Evolutionary conservation across 1,140 invertebrate genomes (phyloP).

Genomic region (Bicyclus anynana): DNA sequence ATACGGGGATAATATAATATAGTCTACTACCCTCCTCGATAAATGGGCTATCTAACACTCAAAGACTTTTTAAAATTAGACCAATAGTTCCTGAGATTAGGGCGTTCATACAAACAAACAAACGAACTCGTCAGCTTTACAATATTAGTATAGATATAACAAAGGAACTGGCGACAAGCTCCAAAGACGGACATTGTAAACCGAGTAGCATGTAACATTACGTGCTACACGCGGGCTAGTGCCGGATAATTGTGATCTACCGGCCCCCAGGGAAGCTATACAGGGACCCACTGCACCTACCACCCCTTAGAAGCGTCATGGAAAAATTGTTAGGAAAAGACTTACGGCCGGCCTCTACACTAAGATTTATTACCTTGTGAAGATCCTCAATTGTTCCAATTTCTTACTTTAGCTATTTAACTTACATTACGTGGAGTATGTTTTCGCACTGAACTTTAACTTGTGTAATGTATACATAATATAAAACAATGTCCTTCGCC

Average conservation of each 20-base stretch:
- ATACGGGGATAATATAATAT: too few relatives aligned
- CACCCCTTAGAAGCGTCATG: conserved; percentile 32
- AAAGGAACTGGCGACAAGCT: conserved; percentile 5
- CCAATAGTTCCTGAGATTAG: too few relatives aligned
- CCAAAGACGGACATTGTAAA: conserved; percentile 12
- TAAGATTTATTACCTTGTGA: conserved; percentile 36
- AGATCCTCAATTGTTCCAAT: conserved; percentile 34
- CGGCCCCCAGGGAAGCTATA: conserved; percentile 35
- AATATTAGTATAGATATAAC: neutral
- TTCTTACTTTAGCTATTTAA: conserved; percentile 2
- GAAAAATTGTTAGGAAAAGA: conserved; percentile 51
- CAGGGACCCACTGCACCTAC: conserved; percentile 30
- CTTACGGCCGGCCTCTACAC: conserved; percentile 39
- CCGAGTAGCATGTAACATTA: conserved; percentile 31
- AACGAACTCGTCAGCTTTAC: neutral
- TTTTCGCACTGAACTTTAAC: too few relatives aligned
- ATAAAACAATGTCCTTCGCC: too few relatives aligned
- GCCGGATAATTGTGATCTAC: conserved; percentile 58
- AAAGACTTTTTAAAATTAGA: too few relatives aligned
- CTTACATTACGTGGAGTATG: neutral
- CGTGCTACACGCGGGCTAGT: conserved; percentile 44
- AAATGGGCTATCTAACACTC: too few relatives aligned
- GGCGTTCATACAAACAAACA: neutral
- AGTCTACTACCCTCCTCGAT: too few relatives aligned
- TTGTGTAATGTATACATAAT: too few relatives aligned